Conservation (phyloP, 2,888 invertebrate species). For the Ornithoptera priamus region DNA sequence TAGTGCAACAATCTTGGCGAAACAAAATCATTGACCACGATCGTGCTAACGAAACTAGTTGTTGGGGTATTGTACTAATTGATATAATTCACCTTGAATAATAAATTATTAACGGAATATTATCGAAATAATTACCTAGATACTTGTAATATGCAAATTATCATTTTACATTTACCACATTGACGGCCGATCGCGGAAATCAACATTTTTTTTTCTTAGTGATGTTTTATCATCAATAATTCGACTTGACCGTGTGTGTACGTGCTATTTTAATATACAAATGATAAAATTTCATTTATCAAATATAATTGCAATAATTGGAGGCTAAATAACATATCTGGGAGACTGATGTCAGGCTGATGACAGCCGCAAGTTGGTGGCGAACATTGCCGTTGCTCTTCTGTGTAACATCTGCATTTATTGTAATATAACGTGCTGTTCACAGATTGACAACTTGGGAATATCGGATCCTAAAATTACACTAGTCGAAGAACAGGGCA, state of each 20-base stretch:
- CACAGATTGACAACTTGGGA: constrained; percentile 82
- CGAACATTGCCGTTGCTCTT: neutral
- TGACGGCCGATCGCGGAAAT: neutral
- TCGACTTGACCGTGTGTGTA: neutral
- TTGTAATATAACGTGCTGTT: neutral
- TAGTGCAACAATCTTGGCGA: neutral
- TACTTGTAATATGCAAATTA: constrained; percentile 1
- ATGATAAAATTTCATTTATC: neutral
- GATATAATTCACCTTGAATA: constrained; percentile 1
- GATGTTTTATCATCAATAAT: neutral
- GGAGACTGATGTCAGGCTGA: neutral
- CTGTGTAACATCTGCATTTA: neutral
- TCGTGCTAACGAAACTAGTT: neutral
- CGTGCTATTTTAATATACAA: neutral
- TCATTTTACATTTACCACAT: neutral
- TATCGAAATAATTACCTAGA: constrained; percentile 1
- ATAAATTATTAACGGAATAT: constrained; percentile 2
- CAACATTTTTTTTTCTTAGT: neutral
- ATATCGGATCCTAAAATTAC: constrained; percentile 83
- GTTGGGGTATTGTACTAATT: neutral
- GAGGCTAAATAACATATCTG: neutral
- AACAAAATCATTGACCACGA: neutral
- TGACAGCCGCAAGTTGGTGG: neutral
- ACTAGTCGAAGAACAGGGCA: constrained; percentile 85
- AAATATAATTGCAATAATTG: neutral